Percentiles rank a stretch among this genome's conserved stretches.
Evolutionary conservation across 1,140 invertebrate genomes (phyloP).

Genomic region (Ceratosolen fusciceps): DNA sequence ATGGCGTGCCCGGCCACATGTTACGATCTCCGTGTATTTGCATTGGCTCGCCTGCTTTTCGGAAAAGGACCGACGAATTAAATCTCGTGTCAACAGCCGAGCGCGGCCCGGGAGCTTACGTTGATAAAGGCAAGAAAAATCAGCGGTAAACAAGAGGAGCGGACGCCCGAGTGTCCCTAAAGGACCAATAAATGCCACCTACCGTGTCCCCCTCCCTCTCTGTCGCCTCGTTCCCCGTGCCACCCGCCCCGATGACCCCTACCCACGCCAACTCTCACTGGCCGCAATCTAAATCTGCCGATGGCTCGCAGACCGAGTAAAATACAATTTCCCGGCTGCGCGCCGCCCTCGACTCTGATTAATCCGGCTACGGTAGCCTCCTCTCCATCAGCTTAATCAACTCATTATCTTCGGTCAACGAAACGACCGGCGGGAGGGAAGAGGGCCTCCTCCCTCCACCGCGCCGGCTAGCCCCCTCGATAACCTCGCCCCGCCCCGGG

Average conservation of each 20-base stretch:
- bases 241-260: too few species aligned
- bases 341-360: constrained; percentile 12
- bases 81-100: neutral
- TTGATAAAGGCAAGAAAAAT: neutral
- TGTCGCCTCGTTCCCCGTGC: too few species aligned
- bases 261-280: too few species aligned
- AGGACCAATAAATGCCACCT: constrained; percentile 37
- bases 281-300: neutral
- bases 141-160: neutral
- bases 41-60: neutral
- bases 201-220: too few species aligned
- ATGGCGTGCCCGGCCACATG: neutral
- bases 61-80: neutral
- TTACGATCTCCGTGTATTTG: neutral
- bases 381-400: constrained; percentile 39
- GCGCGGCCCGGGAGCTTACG: neutral
- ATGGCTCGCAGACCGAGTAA: constrained; percentile 19
- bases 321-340: constrained; percentile 33
- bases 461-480: too few species aligned
- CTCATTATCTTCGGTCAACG: constrained; percentile 29
- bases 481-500: too few species aligned
- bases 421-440: neutral
- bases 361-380: constrained; percentile 13
- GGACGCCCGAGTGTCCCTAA: constrained; percentile 1
- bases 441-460: neutral